Percentiles rank a stretch among this genome's conserved stretches.
Conservation (phyloP, 2,797 vertebrate genomes). For the Urophycis tenuis region DNA sequence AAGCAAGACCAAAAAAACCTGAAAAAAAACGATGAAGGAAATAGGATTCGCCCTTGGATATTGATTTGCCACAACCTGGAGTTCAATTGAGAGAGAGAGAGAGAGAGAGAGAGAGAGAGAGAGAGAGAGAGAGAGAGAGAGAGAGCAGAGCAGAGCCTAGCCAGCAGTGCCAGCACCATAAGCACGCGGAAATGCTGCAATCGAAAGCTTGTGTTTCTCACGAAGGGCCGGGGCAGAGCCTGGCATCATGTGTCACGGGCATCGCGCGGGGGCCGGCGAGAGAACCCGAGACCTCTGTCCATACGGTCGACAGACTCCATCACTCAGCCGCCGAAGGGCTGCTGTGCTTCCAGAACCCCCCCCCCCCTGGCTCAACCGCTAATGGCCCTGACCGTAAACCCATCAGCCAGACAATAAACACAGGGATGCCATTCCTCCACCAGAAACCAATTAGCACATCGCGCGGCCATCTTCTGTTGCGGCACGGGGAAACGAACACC, state of each 20-base stretch:
- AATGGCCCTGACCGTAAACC: conserved; percentile 28
- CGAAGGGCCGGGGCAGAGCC: conserved; percentile 11
- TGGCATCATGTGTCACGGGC: conserved; percentile 9
- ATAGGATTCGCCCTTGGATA: conserved; percentile 36
- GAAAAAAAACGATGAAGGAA: conserved; percentile 28
- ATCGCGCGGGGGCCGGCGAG: conserved; percentile 20
- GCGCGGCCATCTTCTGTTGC: conserved; percentile 24
- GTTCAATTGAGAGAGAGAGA: conserved; percentile 13
- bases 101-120: too few relatives aligned
- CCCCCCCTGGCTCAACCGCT: conserved; percentile 21
- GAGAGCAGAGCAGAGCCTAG: conserved; percentile 2
- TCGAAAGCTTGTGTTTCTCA: conserved; percentile 15
- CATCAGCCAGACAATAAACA: conserved; percentile 41
- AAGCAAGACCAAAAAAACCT: conserved; percentile 21
- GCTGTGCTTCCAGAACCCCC: background rate
- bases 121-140: conserved; percentile 6
- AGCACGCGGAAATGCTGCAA: conserved; percentile 21
- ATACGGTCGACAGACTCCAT: conserved; percentile 33
- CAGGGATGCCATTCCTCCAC: conserved; percentile 29
- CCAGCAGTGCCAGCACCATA: conserved; percentile 6
- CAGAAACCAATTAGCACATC: conserved; percentile 36
- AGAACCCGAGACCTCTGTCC: conserved; percentile 19
- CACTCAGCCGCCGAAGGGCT: conserved; percentile 3
- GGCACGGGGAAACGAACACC: conserved; percentile 19
- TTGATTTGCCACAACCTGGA: conserved; percentile 34